A percentile compares a stretch with the other conserved stretches of the same genome.
phyloP scores from a whole-genome alignment of 1,140 invertebrate species.

The Neomicropteryx cornuta region DNA sequence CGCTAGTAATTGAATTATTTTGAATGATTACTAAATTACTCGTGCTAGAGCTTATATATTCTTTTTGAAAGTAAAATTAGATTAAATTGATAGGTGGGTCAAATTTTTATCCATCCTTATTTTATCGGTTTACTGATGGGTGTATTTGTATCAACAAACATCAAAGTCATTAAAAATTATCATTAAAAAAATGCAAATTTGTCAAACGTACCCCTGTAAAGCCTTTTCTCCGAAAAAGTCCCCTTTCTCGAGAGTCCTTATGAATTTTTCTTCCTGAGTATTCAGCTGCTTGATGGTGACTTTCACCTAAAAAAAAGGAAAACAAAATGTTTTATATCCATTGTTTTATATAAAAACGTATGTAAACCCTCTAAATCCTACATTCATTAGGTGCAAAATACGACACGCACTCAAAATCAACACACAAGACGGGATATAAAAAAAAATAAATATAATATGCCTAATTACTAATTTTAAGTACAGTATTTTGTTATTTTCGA shows the following conservation, averaged over 20 bases:
- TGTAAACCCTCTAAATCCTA: no score
- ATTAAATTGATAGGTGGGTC: not conserved
- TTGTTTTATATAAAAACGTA: constrained; percentile 3
- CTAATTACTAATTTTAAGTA: no score
- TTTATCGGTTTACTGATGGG: not conserved
- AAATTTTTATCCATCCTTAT: not conserved
- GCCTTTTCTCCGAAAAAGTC: constrained; percentile 98
- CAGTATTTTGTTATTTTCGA: no score
- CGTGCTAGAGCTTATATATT: not conserved
- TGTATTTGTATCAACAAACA: not conserved
- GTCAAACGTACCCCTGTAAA: constrained; percentile 71
- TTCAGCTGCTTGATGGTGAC: constrained; percentile 85
- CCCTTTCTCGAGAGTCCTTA: constrained; percentile 78
- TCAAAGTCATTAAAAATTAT: constrained; percentile 2
- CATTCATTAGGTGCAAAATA: no score
- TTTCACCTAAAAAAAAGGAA: constrained; percentile 42
- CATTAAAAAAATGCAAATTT: constrained; percentile 3
- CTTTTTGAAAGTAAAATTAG: not conserved
- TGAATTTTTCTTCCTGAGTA: constrained; percentile 77
- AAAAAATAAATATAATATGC: no score
- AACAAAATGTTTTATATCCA: constrained; percentile 5
- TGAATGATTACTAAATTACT: not conserved
- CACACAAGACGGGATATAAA: no score
- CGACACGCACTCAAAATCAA: no score
- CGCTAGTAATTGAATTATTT: no score